Evolutionary conservation across 1,140 invertebrate genomes (phyloP).

Genomic region (Euwallacea fornicatus): DNA sequence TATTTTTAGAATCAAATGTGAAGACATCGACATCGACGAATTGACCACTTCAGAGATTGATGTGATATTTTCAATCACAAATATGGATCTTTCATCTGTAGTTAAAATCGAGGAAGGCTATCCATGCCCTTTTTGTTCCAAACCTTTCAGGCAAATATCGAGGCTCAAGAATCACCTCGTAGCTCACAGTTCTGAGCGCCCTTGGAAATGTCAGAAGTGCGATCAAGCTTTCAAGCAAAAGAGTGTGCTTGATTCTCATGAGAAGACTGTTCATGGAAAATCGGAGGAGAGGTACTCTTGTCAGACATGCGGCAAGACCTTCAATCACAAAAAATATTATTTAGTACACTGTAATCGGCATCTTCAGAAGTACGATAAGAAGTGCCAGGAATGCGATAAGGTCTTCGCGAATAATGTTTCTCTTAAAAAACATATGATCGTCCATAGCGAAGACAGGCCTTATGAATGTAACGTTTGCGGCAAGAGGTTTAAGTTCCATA

Average conservation of each 20-base stretch:
- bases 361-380: conserved; percentile 49
- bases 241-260: conserved; percentile 54
- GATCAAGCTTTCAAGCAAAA: conserved; percentile 23
- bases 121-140: conserved; percentile 23
- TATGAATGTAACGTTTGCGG: conserved; percentile 44
- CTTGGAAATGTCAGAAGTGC: conserved; percentile 29
- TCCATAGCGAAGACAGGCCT: conserved; percentile 7
- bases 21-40: no score
- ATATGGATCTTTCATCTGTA: no score
- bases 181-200: conserved; percentile 39
- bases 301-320: conserved; percentile 36
- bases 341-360: conserved; percentile 40
- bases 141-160: conserved; percentile 38
- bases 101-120: conserved; percentile 13
- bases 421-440: conserved; percentile 16
- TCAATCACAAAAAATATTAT: conserved; percentile 36
- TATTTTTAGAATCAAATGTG: no score
- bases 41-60: no score
- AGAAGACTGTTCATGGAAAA: conserved; percentile 46
- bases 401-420: conserved; percentile 60
- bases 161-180: conserved; percentile 47
- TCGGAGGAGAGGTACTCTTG: conserved; percentile 15
- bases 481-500: conserved; percentile 25
- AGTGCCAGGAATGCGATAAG: conserved; percentile 50
- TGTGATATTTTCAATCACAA: no score